Evolutionary conservation across 2,888 invertebrate species (phyloP).

Genomic region (Pristionchus maxplancki): DNA sequence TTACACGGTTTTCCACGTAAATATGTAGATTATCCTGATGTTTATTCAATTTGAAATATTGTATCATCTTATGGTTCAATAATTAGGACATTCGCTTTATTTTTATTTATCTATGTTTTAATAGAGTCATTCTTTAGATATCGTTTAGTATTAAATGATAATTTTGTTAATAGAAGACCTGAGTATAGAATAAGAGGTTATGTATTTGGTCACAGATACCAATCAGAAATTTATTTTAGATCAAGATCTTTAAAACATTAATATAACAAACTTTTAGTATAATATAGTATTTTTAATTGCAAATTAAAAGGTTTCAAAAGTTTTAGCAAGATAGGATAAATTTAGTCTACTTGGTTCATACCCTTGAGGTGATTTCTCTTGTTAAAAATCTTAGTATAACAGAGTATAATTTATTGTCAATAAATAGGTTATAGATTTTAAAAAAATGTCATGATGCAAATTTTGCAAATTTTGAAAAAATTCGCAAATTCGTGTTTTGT

Average conservation of each 20-base stretch:
- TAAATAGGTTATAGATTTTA: slow-evolving; percentile 64
- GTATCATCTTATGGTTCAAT: slow-evolving; percentile 85
- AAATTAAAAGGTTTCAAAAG: slow-evolving; percentile 63
- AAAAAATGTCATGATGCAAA: slow-evolving; percentile 65
- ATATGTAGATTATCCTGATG: slow-evolving; percentile 86
- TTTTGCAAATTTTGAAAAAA: slow-evolving; percentile 47
- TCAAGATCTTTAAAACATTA: slow-evolving; percentile 61
- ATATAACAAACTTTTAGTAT: slow-evolving; percentile 66
- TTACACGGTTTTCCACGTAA: slow-evolving; percentile 86
- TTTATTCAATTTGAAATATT: slow-evolving; percentile 84
- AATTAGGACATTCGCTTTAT: slow-evolving; percentile 82
- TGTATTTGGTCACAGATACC: slow-evolving; percentile 69
- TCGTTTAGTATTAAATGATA: slow-evolving; percentile 65
- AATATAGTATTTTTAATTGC: slow-evolving; percentile 68
- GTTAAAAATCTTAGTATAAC: slow-evolving; percentile 71
- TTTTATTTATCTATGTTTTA: slow-evolving; percentile 83
- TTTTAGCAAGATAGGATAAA: slow-evolving; percentile 69
- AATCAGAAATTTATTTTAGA: slow-evolving; percentile 67
- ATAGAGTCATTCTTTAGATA: slow-evolving; percentile 80
- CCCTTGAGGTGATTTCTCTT: slow-evolving; percentile 67
- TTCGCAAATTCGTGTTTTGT: not conserved
- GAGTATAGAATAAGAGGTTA: slow-evolving; percentile 62
- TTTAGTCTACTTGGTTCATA: slow-evolving; percentile 68
- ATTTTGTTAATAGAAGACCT: slow-evolving; percentile 65
- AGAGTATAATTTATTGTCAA: slow-evolving; percentile 70